Evolutionary conservation across 2,113 vertebrate genomes (phyloP), one percentile per base, ranked within the genome.

Genomic region (Entosphenus tridentatus): DNA sequence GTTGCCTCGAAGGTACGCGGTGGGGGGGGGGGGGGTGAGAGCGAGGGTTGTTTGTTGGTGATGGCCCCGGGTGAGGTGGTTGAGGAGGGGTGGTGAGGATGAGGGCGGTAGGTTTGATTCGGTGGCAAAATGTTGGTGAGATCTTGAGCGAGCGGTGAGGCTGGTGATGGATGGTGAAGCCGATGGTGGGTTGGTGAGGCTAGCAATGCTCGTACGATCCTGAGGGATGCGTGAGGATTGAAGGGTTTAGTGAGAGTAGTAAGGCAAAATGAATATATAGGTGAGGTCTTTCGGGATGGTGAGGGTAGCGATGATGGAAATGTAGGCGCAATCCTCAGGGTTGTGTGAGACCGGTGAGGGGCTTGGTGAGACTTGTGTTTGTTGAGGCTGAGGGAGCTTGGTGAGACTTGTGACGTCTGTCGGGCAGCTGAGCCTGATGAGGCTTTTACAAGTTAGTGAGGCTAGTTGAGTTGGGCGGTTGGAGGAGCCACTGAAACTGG

Each of bases 1-100:
- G 88, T 81, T 92, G 88, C 75, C 77, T 90, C 73, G 88, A 92
- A 84, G 88, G 88, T 92, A 65, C 62, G 8, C 8, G n/a, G 21
- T 8, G 2, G 21, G 62, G 21, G 8, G 17, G 17, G 17, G 10
- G 62, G 21, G 21, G n/a, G 62, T 65, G 13, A 13, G 58, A 16
- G 8, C 21, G 8, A n/a, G n/a, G n/a, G 10, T 21, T n/a, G 21
- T 11, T 11, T 65, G 13, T 62, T 62, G 62, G 62, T 65, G n/a
- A 65, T n/a, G n/a, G 21, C 62, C 10, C n/a, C 8, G 8, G 21
- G 8, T 16, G n/a, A 2, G 21, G 21, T 9, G 62, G 21, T 16
- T 21, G 62, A 65, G n/a, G 62, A 62, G n/a, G 62, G n/a, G 62
- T 21, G 62, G 21, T 65, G 13, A 13, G 58, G 14, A 9, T 65